Conservation (phyloP, 2,888 invertebrate genomes). For the Drosophila ustulata region DNA sequence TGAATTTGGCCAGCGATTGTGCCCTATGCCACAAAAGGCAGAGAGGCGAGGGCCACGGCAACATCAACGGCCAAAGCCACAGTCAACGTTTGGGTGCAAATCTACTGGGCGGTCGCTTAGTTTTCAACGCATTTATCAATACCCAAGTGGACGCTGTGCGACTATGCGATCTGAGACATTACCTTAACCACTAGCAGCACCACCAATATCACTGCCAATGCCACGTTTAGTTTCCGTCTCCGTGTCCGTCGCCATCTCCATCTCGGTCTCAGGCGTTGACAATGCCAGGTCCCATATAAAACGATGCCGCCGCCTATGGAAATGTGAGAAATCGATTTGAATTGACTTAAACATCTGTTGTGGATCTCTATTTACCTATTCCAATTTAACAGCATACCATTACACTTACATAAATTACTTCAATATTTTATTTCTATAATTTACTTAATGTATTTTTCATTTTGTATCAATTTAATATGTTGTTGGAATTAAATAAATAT, state of each 20-base stretch:
- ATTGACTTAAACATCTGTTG: slow-evolving; percentile 43
- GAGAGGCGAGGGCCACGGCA: slow-evolving; percentile 37
- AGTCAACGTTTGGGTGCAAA: slow-evolving; percentile 61
- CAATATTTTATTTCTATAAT: neutral
- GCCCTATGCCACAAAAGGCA: slow-evolving; percentile 42
- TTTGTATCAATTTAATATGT: neutral
- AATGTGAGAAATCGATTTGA: slow-evolving; percentile 55
- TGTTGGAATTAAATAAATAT: slow-evolving; percentile 11
- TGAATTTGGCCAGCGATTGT: slow-evolving; percentile 82
- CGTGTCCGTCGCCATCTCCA: neutral
- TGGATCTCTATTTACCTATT: slow-evolving; percentile 18
- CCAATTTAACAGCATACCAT: slow-evolving; percentile 4
- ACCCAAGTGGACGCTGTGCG: slow-evolving; percentile 68
- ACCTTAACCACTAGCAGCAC: slow-evolving; percentile 17
- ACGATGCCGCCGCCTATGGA: slow-evolving; percentile 39
- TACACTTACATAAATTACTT: neutral
- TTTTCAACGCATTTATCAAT: slow-evolving; percentile 82
- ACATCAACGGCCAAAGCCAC: slow-evolving; percentile 17
- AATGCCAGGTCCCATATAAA: slow-evolving; percentile 61
- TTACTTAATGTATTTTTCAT: neutral
- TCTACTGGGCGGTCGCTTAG: slow-evolving; percentile 82
- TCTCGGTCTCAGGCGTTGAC: slow-evolving; percentile 56
- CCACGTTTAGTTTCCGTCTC: slow-evolving; percentile 16
- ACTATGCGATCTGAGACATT: slow-evolving; percentile 30
- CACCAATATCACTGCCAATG: slow-evolving; percentile 3